Base-by-base conservation (phyloP, 2,113 vertebrate species). In the Hystrix brachyura region DNA sequence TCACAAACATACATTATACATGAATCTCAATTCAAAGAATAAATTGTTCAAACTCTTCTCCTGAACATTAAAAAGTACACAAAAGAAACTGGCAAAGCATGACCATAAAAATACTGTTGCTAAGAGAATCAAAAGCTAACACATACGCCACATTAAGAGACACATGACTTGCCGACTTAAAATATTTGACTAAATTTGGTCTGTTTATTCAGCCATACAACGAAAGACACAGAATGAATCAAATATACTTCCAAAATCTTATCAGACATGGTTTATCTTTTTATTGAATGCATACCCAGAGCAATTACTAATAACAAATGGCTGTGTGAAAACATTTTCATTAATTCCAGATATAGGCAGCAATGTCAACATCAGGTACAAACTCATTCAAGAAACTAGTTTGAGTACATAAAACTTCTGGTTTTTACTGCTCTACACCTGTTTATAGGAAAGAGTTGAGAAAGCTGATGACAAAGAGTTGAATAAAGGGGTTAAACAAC, bases 111-210 rank as follows among this genome's bases (percentile, higher is more conserved):
- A 97, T 97, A 97, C 25, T 88, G 96, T 98, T 98, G 96, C 97
- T 98, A 98, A 97, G 96, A 97, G 95, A 98, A 98, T 97, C 93
- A 98, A 98, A 98, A 98, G 94, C 91, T 97, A 98, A 97, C 96
- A 98, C 98, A 98, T 96, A 98, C 98, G 98, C 98, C 98, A 99
- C 98, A 99, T 99, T 99, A 98, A 96, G 94, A 99, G 98, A 99
- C 98, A 99, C 98, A 99, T 98, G 98, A 99, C 99, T 98, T 99
- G 99, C 97, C 98, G 98, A 98, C 98, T 99, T 99, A 98, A 99
- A 99, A 99, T 99, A 98, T 99, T 98, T 99, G 98, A 99, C 99
- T 99, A 99, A 99, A 99, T 99, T 99, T 99, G 99, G 99, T 97
- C 98, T 97, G 98, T 99, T 99, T 98, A 98, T 98, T 98, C 98